These are phyloP conservation scores for Tiliacea citrago DNA, from an alignment of 2,888 invertebrate species.

Conservation along the genomic window DNA sequence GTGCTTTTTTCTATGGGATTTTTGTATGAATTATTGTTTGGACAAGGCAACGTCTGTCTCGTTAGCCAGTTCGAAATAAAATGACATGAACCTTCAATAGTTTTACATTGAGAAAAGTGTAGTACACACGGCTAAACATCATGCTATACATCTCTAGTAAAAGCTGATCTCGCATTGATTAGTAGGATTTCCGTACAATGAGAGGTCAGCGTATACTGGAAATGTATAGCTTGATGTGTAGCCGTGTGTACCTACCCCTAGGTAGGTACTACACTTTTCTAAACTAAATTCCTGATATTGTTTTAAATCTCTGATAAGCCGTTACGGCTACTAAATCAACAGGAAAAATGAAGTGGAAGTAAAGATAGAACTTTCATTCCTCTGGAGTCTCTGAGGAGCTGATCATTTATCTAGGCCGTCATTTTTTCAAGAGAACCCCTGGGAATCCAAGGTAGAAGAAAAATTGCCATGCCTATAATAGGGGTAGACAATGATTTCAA, in stretches of 20 bases:
- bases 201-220: too few relatives aligned
- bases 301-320: not conserved
- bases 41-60: not conserved
- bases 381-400: not conserved
- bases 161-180: too few relatives aligned
- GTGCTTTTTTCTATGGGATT: not conserved
- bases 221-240: too few relatives aligned
- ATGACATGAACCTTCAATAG: not conserved
- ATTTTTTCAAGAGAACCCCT: not conserved
- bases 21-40: not conserved
- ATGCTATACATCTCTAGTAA: too few relatives aligned
- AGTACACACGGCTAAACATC: too few relatives aligned
- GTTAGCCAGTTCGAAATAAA: too few relatives aligned
- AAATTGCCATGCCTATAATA: too few relatives aligned
- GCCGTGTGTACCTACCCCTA: too few relatives aligned
- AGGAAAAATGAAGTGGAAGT: not conserved
- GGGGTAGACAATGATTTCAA: too few relatives aligned
- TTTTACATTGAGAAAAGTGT: not conserved
- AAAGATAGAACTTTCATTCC: not conserved
- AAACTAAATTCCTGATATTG: not conserved
- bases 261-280: too few relatives aligned
- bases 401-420: not conserved
- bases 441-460: too few relatives aligned
- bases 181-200: too few relatives aligned
- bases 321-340: not conserved